Conservation (phyloP, 2,113 vertebrate genomes). For the Telmatochromis sp. region DNA sequence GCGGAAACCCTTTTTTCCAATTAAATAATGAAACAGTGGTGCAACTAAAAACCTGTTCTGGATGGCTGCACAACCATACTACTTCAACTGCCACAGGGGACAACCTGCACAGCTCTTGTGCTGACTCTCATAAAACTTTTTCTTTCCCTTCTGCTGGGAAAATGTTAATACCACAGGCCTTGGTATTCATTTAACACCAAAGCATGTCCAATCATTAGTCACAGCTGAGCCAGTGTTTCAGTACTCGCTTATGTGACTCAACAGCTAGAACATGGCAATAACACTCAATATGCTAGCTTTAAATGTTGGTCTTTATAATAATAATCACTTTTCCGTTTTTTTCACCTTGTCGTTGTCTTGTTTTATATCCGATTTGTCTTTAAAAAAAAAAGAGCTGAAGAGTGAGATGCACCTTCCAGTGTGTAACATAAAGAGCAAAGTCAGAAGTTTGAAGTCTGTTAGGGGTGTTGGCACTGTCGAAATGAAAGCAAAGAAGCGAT, state of each 20-base stretch:
- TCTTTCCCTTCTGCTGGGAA: neutral
- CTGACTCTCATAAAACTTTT: neutral
- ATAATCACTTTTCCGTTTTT: neutral
- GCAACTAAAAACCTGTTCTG: conserved; percentile 74
- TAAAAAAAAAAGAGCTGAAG: neutral
- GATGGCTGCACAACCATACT: conserved; percentile 54
- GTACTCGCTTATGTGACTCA: neutral
- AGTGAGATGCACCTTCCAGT: neutral
- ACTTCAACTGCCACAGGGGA: conserved; percentile 1
- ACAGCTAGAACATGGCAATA: neutral
- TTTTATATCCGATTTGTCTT: neutral
- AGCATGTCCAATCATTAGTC: neutral
- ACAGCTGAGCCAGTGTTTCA: neutral
- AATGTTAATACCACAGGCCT: neutral
- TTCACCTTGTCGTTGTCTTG: neutral
- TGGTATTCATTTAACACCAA: neutral
- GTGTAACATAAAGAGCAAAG: neutral
- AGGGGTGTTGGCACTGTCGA: conserved; percentile 26
- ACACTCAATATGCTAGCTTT: neutral
- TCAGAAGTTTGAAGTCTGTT: neutral
- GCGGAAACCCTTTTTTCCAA: conserved; percentile 72
- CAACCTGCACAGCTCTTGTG: neutral
- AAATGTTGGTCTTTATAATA: neutral
- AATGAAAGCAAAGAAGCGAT: neutral
- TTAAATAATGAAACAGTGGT: conserved; percentile 77